Evolutionary conservation across 2,113 vertebrate genomes (phyloP), one percentile per base, ranked within the genome.

Genomic region (Halcyon malimbica): DNA sequence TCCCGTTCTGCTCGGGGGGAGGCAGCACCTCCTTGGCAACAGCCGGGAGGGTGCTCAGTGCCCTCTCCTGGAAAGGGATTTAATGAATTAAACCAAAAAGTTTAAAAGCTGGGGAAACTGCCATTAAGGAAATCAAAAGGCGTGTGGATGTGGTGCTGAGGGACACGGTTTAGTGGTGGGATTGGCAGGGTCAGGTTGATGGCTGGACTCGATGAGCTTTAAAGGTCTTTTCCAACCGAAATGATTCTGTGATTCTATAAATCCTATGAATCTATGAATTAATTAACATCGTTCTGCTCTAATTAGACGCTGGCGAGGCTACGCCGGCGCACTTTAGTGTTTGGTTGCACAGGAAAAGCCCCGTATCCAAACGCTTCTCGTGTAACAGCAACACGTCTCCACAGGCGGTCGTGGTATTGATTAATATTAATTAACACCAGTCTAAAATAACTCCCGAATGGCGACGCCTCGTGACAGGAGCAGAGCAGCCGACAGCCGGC

Each of bases 261-360:
- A 51, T 51, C 25, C 46, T 46, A 51, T 13, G 10, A 51, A 25
- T 24, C 11, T 24, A 50, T 50, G 24, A 51, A 51, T 51, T 51
- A 51, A 51, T 51, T 25, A 54, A 54, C 29, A 56, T 56, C 8
- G 54, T 56, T 16, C 54, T 31, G 29, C 56, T 57, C 29, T 57
- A 18, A 33, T 57, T 33, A 19, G 33, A 8, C 12, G 26, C 25
- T 26, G 51, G 25, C 25, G 35, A n/a, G 37, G 63, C 29, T 41
- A 5, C 2, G 1, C 8, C 1, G 1, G 42, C 9, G 37, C 3
- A 29, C 48, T 20, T 33, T 6, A 8, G 48, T 5, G 33, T 23
- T 35, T 35, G 53, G 10, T 67, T 70, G 3, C 10, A 60, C 35
- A 31, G 71, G 37, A 42, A 7, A 33, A 16, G 25, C 33, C 33